Base-by-base conservation (phyloP, 2,113 vertebrate genomes). In the Coryphaenoides rupestris region DNA sequence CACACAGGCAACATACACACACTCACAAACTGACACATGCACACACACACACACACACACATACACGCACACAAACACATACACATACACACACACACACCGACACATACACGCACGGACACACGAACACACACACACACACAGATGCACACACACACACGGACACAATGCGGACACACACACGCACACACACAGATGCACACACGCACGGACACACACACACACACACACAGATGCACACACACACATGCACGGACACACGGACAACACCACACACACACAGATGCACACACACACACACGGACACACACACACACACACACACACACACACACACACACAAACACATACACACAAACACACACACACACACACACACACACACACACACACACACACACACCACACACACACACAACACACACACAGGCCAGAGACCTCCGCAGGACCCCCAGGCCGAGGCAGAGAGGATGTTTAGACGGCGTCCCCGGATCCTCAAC, bases 401-500 rank as follows among this genome's bases (percentile, higher is more conserved):
- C 47, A 62, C 60, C n/a, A n/a, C 22, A 28, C 60, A 53, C 60
- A 62, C 22, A 53, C 56, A 58, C 56, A 28, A 53, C 60, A 62
- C 22, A 53, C 56, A 58, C 56, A 28, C 16, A 3, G 10, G 21
- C 54, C 19, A 7, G 12, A 61, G 19, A 50, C 21, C 45, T 40
- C 45, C 3, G 21, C 62, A 57, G 21, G 61, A 71, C 68, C 66
- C 75, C 49, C 19, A 69, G 63, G 71, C 69, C 65, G 52, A 68
- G 47, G 80, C 77, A 72, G 55, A 62, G 69, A 81, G 82, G 81
- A 87, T 84, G 84, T 87, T 84, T 79, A 62, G 66, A 83, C 76
- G 75, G 77, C 75, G 65, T 79, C 69, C 73, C 55, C 53, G 64
- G 64, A 75, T 23, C 62, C 22, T 50, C 26, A 73, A 76, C 66